Evolutionary conservation across 2,888 invertebrate genomes (phyloP).

Genomic region (Spodoptera picta): DNA sequence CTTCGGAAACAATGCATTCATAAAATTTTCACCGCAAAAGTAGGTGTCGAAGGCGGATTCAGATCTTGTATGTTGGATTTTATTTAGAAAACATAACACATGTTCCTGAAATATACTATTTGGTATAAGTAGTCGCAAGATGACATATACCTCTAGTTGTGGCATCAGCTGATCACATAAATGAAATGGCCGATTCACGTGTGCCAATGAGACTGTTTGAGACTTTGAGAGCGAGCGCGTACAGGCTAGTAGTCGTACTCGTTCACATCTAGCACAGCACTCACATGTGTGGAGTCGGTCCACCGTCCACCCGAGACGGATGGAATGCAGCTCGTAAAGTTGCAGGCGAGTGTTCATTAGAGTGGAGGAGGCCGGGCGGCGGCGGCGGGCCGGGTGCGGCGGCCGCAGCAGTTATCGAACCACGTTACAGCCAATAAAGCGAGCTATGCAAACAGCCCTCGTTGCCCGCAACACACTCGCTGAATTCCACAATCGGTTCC

Average conservation of each 20-base stretch:
- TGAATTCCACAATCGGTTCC: constrained; percentile 84
- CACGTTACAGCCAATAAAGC: constrained; percentile 86
- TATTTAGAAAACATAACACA: constrained; percentile 18
- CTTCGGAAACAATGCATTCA: constrained; percentile 82
- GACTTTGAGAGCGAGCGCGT: neutral
- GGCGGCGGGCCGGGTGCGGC: constrained; percentile 56
- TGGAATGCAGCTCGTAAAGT: constrained; percentile 75
- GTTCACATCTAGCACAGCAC: constrained; percentile 35
- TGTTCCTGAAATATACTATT: too few species aligned
- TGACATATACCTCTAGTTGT: constrained; percentile 2
- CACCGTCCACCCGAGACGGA: constrained; percentile 61
- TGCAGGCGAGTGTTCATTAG: constrained; percentile 75
- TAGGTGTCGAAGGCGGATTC: constrained; percentile 62
- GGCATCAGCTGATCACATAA: constrained; percentile 63
- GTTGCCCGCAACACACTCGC: constrained; percentile 72
- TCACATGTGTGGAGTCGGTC: constrained; percentile 53
- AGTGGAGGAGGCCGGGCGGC: constrained; percentile 63
- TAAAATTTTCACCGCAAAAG: constrained; percentile 84
- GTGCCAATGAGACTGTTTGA: constrained; percentile 8
- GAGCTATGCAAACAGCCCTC: constrained; percentile 85
- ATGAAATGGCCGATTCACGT: constrained; percentile 27
- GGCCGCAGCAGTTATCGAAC: constrained; percentile 72
- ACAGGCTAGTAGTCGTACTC: neutral
- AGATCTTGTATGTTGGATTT: constrained; percentile 18
- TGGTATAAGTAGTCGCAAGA: too few species aligned